These are phyloP conservation scores for Mycalesis mineus DNA, from an alignment of 2,888 invertebrate genomes.

Conservation along the genomic window DNA sequence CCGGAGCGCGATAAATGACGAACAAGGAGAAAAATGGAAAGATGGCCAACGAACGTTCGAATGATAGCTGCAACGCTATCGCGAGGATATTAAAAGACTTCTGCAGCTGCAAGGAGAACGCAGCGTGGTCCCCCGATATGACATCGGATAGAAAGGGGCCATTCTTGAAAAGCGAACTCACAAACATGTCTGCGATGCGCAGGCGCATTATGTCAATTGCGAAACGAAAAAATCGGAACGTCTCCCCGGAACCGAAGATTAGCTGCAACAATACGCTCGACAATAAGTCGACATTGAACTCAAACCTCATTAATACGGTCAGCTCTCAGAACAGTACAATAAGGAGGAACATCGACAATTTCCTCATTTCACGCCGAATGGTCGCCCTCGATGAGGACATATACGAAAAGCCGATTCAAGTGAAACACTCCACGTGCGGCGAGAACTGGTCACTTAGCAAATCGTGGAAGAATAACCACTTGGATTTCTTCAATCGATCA, in stretches of 20 bases:
- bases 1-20: constrained; percentile 18
- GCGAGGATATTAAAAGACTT: constrained; percentile 69
- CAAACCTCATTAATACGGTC: constrained; percentile 61
- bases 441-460: constrained; percentile 76
- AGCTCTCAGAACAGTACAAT: constrained; percentile 65
- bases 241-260: constrained; percentile 50
- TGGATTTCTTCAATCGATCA: constrained; percentile 55
- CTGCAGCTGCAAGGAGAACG: constrained; percentile 73
- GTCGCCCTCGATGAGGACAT: constrained; percentile 65
- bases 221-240: constrained; percentile 55
- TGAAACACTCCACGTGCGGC: constrained; percentile 58
- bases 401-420: constrained; percentile 65
- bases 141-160: constrained; percentile 63
- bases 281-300: constrained; percentile 56
- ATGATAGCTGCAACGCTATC: constrained; percentile 67
- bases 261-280: constrained; percentile 35
- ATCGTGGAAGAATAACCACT: constrained; percentile 64
- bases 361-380: constrained; percentile 60
- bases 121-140: constrained; percentile 74
- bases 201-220: constrained; percentile 66
- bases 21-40: constrained; percentile 37
- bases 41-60: constrained; percentile 61
- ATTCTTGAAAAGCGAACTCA: constrained; percentile 66
- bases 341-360: constrained; percentile 63
- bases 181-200: constrained; percentile 70